These are phyloP conservation scores for Endomychus coccineus DNA, from an alignment of 2,888 invertebrate genomes.

Conservation along the genomic window DNA sequence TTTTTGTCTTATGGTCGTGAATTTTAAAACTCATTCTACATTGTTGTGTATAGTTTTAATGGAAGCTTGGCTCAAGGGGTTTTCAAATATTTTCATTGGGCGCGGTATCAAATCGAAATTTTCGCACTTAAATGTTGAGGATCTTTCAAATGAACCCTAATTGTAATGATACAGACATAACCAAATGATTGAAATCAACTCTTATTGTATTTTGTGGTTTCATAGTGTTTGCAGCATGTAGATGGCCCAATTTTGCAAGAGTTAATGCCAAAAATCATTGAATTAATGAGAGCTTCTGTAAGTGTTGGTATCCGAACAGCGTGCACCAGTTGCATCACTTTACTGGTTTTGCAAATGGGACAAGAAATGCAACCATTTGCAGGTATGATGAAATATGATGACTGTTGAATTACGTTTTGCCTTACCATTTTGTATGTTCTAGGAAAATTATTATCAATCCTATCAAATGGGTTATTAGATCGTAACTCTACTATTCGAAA, in stretches of 20 bases:
- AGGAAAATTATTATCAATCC: constrained; percentile 52
- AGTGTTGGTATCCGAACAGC: constrained; percentile 80
- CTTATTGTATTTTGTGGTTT: constrained; percentile 25
- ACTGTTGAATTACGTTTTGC: background rate
- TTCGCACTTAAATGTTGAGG: too few relatives aligned
- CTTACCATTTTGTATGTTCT: too few relatives aligned
- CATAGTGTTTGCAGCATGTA: constrained; percentile 64
- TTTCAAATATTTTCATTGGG: too few relatives aligned
- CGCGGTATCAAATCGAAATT: too few relatives aligned
- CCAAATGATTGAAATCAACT: background rate
- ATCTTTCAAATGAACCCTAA: too few relatives aligned
- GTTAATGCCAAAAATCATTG: constrained; percentile 72
- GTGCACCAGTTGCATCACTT: constrained; percentile 69
- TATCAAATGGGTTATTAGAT: constrained; percentile 75
- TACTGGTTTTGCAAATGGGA: constrained; percentile 51
- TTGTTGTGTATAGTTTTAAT: too few relatives aligned
- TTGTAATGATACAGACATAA: too few relatives aligned
- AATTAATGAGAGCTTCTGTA: constrained; percentile 70
- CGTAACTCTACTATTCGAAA: constrained; percentile 77
- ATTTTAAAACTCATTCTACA: too few relatives aligned
- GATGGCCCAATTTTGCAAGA: constrained; percentile 70
- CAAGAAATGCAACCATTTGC: constrained; percentile 53
- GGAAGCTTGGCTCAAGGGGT: too few relatives aligned
- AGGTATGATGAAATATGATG: constrained; percentile 33
- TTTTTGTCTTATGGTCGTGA: too few relatives aligned